phyloP scores from a whole-genome alignment of 2,113 vertebrate genomes.

The Brevimyrus niger region DNA sequence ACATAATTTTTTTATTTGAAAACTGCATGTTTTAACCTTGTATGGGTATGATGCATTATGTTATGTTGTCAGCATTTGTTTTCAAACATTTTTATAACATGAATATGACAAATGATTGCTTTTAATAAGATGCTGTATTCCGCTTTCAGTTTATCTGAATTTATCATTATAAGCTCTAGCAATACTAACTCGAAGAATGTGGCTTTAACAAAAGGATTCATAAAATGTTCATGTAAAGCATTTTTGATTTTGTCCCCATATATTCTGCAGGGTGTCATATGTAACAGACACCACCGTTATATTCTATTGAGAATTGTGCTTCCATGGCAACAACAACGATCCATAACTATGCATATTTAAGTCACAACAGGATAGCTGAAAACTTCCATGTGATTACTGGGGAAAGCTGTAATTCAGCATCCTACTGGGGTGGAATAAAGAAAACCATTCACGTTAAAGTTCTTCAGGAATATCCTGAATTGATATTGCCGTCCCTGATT shows the following conservation, averaged over 20 bases:
- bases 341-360: background rate
- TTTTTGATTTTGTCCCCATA: background rate
- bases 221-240: background rate
- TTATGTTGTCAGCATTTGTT: background rate
- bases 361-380: background rate
- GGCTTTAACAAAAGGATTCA: background rate
- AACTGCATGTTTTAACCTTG: background rate
- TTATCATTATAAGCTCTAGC: background rate
- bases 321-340: background rate
- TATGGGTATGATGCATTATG: background rate
- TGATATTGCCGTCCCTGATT: background rate
- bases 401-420: background rate
- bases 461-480: background rate
- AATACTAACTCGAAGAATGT: background rate
- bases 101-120: background rate
- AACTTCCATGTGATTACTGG: background rate
- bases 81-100: background rate
- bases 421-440: background rate
- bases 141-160: background rate
- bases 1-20: background rate
- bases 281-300: background rate
- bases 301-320: background rate
- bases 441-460: background rate
- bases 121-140: background rate
- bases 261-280: background rate